phyloP scores from a whole-genome alignment of 1,140 invertebrate genomes.

The Ooceraea biroi region DNA sequence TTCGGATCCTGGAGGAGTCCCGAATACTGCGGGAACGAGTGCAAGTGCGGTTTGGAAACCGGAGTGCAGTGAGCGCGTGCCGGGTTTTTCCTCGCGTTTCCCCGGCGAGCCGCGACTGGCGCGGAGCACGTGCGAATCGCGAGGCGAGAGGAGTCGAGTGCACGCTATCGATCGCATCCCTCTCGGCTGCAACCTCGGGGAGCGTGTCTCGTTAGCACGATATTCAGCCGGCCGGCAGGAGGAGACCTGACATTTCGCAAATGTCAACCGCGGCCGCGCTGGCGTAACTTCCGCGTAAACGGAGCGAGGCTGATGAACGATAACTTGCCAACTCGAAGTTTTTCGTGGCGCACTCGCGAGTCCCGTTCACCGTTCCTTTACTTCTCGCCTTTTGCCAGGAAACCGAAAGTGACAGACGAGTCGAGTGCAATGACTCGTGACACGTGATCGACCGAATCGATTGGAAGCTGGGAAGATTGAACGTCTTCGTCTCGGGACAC shows the following conservation, averaged over 20 bases:
- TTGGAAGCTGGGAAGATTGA: background rate
- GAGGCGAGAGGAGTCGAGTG: constrained; percentile 43
- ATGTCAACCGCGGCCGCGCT: constrained; percentile 66
- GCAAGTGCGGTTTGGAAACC: background rate
- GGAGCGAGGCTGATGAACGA: constrained; percentile 63
- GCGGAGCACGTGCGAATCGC: constrained; percentile 28
- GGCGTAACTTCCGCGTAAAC: constrained; percentile 55
- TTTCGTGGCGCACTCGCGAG: background rate
- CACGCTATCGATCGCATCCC: constrained; percentile 51
- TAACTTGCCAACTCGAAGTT: constrained; percentile 19
- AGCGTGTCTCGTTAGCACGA: constrained; percentile 57
- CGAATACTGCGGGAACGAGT: background rate
- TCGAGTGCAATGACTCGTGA: constrained; percentile 37
- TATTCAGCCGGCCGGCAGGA: constrained; percentile 23
- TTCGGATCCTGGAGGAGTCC: too few species aligned
- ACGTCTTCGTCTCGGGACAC: background rate
- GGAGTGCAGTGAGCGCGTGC: background rate
- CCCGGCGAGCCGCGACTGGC: background rate
- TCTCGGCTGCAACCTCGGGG: constrained; percentile 34
- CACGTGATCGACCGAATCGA: constrained; percentile 62
- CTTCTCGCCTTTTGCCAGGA: background rate
- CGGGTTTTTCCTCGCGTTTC: background rate
- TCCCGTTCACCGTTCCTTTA: too few species aligned
- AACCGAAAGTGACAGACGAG: constrained; percentile 26
- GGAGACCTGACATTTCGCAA: constrained; percentile 74